Evolutionary conservation across 1,140 invertebrate genomes (phyloP).

Genomic region (Camponotus vicinus): DNA sequence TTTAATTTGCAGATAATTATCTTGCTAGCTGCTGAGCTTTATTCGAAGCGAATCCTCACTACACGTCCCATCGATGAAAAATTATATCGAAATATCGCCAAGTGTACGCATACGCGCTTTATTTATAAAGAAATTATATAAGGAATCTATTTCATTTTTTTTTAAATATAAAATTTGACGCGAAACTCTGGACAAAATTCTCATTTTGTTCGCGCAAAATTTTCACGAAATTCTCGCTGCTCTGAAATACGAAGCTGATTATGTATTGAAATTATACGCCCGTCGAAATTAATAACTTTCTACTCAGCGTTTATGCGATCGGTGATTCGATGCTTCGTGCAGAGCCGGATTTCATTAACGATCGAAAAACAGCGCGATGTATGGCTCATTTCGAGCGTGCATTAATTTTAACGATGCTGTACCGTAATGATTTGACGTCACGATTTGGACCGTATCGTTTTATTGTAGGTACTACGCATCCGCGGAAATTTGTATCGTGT

Average conservation of each 20-base stretch:
- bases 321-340: slow-evolving; percentile 29
- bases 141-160: neutral
- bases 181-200: slow-evolving; percentile 2
- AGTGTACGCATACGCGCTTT: neutral
- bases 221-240: slow-evolving; percentile 7
- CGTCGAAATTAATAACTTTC: slow-evolving; percentile 58
- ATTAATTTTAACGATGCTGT: slow-evolving; percentile 64
- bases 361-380: slow-evolving; percentile 47
- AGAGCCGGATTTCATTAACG: slow-evolving; percentile 62
- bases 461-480: slow-evolving; percentile 13
- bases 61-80: slow-evolving; percentile 28
- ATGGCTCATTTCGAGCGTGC: slow-evolving; percentile 32
- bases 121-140: neutral
- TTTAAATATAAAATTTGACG: slow-evolving; percentile 5
- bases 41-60: slow-evolving; percentile 14
- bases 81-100: slow-evolving; percentile 16
- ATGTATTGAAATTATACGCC: neutral
- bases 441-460: slow-evolving; percentile 40
- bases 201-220: neutral
- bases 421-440: slow-evolving; percentile 66
- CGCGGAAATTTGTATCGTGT: slow-evolving; percentile 36
- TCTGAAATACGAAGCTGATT: neutral
- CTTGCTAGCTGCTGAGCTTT: slow-evolving; percentile 30
- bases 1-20: slow-evolving; percentile 64
- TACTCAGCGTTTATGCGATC: slow-evolving; percentile 52